Evolutionary conservation across 1,140 invertebrate genomes (phyloP).

Genomic region (Conopomorpha cramerella): DNA sequence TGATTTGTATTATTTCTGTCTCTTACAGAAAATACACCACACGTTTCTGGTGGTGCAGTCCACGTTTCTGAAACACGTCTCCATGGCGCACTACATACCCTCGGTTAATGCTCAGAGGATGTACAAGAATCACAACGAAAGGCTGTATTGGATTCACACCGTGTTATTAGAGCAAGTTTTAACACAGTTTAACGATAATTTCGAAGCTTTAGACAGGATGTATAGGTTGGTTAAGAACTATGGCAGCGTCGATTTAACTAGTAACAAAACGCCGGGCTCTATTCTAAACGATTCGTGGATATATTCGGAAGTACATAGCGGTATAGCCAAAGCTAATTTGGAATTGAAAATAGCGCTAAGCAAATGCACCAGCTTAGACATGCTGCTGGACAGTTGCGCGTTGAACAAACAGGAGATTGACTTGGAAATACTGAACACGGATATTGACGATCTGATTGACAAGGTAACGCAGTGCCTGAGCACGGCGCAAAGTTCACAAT

Average conservation of each 20-base stretch:
- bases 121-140: constrained; percentile 45
- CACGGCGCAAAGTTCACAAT: constrained; percentile 32
- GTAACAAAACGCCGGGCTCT: constrained; percentile 19
- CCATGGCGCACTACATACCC: constrained; percentile 34
- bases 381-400: constrained; percentile 41
- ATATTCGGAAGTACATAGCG: constrained; percentile 39
- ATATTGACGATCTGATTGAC: constrained; percentile 40
- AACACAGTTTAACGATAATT: constrained; percentile 29
- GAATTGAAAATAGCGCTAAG: constrained; percentile 35
- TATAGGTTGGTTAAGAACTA: constrained; percentile 43
- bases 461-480: constrained; percentile 26
- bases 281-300: constrained; percentile 29
- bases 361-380: constrained; percentile 33
- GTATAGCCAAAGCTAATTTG: constrained; percentile 27
- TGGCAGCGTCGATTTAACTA: constrained; percentile 17
- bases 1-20: constrained; percentile 2
- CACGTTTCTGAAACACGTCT: constrained; percentile 38
- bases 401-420: constrained; percentile 30
- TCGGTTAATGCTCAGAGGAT: constrained; percentile 13
- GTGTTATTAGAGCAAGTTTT: constrained; percentile 23
- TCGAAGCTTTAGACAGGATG: constrained; percentile 33
- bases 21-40: constrained; percentile 51
- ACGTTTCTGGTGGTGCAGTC: constrained; percentile 51
- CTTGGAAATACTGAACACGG: constrained; percentile 27
- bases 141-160: constrained; percentile 42